Evolutionary conservation across 2,797 vertebrate genomes (phyloP), one percentile per base, ranked within the genome.

Genomic region (Tokudaia tokunoshimensis): DNA sequence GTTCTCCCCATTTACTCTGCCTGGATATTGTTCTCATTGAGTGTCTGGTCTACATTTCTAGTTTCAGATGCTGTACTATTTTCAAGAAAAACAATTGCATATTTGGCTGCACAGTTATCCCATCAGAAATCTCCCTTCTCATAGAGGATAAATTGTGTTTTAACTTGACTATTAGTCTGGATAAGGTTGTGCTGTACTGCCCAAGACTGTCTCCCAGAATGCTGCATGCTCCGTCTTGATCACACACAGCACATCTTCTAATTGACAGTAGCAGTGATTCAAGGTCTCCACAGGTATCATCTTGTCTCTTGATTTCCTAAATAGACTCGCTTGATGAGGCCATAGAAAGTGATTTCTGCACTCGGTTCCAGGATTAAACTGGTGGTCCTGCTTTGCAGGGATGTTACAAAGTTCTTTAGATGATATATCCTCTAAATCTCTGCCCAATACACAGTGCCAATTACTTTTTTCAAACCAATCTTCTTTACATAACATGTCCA

Each of bases 201-300:
- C 59, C 17, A 13, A 11, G 26, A 34, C 4, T 1, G 12, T 29
- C 80, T 37, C 59, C 9, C 0, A 70, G 65, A 81, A 61, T 50
- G 29, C 3, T 34, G 4, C 6, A 2, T 3, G 10, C 0, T 11
- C 24, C 9, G 12, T 76, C 24, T 6, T 37, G 8, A 12, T 47
- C 76, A 26, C 31, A 79, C 20, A n/a, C 5, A 82, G 14, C 34
- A 37, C 15, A 31, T 15, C 26, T 78, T 83, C 83, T 72, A n/a
- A 84, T 65, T 22, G 75, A 59, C 50, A 29, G 8, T 34, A 37
- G 24, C 17, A 8, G 22, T 47, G 41, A 47, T 19, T 20, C 31
- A 24, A 2, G 2, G 79, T 78, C 59, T 37, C 65, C n/a, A 44
- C 26, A 10, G 2, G 14, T 75, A 20, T 76, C 31, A 17, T 2